These are phyloP conservation scores for Oceanodroma tethys DNA, from an alignment of 2,113 vertebrate genomes.

Conservation along the genomic window DNA sequence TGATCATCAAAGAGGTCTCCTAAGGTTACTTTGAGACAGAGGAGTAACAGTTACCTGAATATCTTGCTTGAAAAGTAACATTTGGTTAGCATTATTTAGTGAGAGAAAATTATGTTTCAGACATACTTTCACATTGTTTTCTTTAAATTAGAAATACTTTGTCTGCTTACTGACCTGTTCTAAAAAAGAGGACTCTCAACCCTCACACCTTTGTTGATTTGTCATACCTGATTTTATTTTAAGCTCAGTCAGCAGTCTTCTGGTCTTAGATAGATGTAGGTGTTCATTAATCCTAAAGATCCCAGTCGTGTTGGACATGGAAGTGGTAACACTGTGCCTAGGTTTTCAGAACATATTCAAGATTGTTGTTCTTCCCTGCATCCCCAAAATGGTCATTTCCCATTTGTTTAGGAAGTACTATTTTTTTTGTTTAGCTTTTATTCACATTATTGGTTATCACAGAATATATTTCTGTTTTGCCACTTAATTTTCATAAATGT, in stretches of 20 bases:
- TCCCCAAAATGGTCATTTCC: background rate
- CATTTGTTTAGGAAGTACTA: background rate
- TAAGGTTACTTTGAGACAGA: background rate
- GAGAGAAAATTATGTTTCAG: background rate
- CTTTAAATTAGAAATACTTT: background rate
- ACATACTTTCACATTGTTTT: background rate
- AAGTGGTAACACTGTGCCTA: background rate
- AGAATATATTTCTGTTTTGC: background rate
- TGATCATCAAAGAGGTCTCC: background rate
- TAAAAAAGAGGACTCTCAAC: background rate
- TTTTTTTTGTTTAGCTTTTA: background rate
- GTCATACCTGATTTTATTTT: background rate
- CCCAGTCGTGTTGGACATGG: background rate
- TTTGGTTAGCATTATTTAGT: background rate
- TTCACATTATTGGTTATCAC: background rate
- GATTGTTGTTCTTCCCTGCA: background rate
- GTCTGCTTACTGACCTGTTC: background rate
- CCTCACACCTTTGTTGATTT: background rate
- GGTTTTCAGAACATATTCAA: background rate
- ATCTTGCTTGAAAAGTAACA: background rate
- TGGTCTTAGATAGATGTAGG: background rate
- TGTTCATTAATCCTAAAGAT: background rate
- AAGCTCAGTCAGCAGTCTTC: background rate
- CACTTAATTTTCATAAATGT: background rate
- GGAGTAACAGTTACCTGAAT: background rate